These are phyloP conservation scores for Cygnus buccinator DNA, from an alignment of 2,113 vertebrate species.

Conservation along the genomic window DNA sequence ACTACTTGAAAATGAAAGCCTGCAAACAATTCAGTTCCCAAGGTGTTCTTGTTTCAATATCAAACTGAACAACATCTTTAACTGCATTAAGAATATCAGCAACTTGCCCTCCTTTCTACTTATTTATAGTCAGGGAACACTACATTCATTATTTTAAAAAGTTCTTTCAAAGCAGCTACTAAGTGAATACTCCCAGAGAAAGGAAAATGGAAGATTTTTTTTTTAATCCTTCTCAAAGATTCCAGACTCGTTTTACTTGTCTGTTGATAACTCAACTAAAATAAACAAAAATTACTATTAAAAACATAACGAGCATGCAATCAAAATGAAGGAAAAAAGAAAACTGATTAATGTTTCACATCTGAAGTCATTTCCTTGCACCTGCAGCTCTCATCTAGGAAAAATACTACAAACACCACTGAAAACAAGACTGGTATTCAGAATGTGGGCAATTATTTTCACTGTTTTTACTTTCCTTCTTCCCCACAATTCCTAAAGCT, in stretches of 20 bases:
- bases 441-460: conserved; percentile 60
- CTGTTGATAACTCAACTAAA: conserved; percentile 47
- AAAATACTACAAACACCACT: conserved; percentile 57
- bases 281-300: conserved; percentile 63
- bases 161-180: not conserved
- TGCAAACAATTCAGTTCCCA: not conserved
- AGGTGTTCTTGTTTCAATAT: not conserved
- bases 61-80: not conserved
- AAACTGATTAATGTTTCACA: conserved; percentile 66
- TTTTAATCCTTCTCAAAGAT: not conserved
- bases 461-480: not conserved
- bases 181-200: conserved; percentile 13
- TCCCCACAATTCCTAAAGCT: not conserved
- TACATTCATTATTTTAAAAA: conserved; percentile 33
- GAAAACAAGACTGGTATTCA: conserved; percentile 69
- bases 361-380: conserved; percentile 75
- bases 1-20: not conserved
- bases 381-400: conserved; percentile 50
- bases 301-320: conserved; percentile 18
- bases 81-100: not conserved
- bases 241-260: conserved; percentile 22
- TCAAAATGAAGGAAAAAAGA: conserved; percentile 23
- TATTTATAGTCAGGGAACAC: conserved; percentile 24
- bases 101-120: conserved; percentile 2
- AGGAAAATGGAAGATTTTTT: not conserved